Base-by-base conservation (phyloP, 2,113 vertebrate genomes). In the Poeciliopsis retropinna region DNA sequence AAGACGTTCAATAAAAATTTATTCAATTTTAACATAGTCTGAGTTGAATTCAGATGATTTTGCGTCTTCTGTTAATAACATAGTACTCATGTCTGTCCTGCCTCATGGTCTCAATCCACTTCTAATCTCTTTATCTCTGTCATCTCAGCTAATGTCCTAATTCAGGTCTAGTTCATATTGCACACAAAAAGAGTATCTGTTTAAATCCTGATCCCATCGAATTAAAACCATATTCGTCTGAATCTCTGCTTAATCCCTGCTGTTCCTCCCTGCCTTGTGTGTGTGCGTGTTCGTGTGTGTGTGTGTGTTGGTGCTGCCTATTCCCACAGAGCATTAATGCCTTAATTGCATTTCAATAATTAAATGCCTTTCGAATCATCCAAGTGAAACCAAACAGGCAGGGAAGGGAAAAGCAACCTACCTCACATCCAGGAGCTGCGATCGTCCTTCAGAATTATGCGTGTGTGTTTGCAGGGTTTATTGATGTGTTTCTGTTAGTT, bases 271-370 rank as follows among this genome's bases (percentile, higher is more conserved):
- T 70, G 61, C 34, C 31, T 22, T 14, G 57, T 28, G 1, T 63
- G n/a, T 60, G 30, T 75, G 60, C 70, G 51, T 62, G 22, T 34
- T 13, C 11, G 28, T 51, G 66, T 47, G 65, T 27, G 39, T 62
- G 66, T 71, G 64, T 61, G 67, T 74, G 85, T 86, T 70, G 78
- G 74, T 75, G 62, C 60, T 68, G 61, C 64, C 67, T 74, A 17
- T 85, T 85, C 76, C 85, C 76, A 76, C 47, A 47, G 77, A 19
- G 15, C 68, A 66, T 66, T 66, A 66, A 41, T 87, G 71, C 84
- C 85, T 86, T 92, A 87, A 92, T 92, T 89, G 88, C 80, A 84
- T 88, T 90, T 90, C 83, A 90, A 86, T 90, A 87, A 92, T 92
- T 92, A 87, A 91, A 91, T 87, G 83, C 82, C 83, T 88, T 82